Conservation (phyloP, 2,113 vertebrate species). For the Mixornis gularis region DNA sequence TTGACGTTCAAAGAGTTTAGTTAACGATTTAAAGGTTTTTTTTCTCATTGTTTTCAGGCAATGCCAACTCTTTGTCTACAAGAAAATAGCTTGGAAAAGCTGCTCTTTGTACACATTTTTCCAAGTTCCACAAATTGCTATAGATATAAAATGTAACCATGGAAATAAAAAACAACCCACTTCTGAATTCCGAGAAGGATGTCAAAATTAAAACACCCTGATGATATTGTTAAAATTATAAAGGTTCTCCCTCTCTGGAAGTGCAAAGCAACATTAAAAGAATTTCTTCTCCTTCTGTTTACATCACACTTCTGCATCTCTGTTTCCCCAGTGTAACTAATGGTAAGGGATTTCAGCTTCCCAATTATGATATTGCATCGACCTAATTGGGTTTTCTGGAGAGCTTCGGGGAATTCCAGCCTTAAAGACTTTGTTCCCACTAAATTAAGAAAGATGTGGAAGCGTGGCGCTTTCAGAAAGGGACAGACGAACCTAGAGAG, state of each 20-base stretch:
- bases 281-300: not conserved
- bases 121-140: not conserved
- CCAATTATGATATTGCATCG: constrained; percentile 8
- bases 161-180: not conserved
- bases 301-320: constrained; percentile 7
- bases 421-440: constrained; percentile 23
- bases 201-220: not conserved
- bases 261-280: not conserved
- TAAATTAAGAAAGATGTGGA: constrained; percentile 41
- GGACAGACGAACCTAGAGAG: constrained; percentile 44
- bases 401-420: not conserved
- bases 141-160: not conserved
- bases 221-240: not conserved
- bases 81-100: not conserved
- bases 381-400: constrained; percentile 22
- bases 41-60: not conserved
- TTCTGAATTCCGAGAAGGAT: not conserved
- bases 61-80: not conserved
- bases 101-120: not conserved
- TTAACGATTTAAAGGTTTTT: not conserved
- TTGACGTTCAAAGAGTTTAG: constrained; percentile 8
- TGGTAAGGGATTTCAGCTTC: not conserved
- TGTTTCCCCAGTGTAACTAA: constrained; percentile 34
- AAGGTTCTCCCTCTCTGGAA: not conserved
- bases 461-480: constrained; percentile 29